Conservation (phyloP, 2,888 invertebrate genomes). For the Drosophila glabriapex region DNA sequence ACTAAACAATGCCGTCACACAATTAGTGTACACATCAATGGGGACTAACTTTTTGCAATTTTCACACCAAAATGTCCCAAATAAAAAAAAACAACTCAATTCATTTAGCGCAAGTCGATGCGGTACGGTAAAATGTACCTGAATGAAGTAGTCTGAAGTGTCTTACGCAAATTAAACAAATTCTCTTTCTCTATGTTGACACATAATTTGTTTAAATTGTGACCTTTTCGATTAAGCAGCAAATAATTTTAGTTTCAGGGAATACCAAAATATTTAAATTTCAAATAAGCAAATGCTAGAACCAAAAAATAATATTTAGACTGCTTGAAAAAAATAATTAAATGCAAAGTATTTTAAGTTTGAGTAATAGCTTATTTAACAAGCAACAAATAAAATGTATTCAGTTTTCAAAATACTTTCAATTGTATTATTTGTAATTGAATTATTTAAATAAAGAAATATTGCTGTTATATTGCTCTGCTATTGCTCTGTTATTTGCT, state of each 20-base stretch:
- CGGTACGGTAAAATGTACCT: not conserved
- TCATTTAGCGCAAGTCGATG: conserved; percentile 19
- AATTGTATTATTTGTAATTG: not conserved
- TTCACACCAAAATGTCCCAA: conserved; percentile 50
- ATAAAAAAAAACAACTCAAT: conserved; percentile 31
- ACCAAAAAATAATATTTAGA: not conserved
- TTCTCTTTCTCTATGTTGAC: not conserved
- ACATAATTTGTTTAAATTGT: not conserved
- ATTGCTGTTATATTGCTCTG: not conserved
- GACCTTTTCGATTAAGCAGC: not conserved
- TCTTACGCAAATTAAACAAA: not conserved
- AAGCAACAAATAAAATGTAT: not conserved
- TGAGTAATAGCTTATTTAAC: not conserved
- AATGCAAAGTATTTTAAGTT: not conserved
- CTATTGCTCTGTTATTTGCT: not conserved
- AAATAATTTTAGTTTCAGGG: not conserved
- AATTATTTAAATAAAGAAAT: not conserved
- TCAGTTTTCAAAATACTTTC: not conserved
- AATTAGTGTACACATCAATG: conserved; percentile 44
- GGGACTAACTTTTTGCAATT: conserved; percentile 34
- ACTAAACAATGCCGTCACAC: conserved; percentile 31
- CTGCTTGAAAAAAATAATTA: not conserved
- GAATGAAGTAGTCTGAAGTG: not conserved
- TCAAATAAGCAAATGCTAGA: not conserved
- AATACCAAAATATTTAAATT: not conserved